phyloP scores from a whole-genome alignment of 2,113 vertebrate species.

The Heteronetta atricapilla region DNA sequence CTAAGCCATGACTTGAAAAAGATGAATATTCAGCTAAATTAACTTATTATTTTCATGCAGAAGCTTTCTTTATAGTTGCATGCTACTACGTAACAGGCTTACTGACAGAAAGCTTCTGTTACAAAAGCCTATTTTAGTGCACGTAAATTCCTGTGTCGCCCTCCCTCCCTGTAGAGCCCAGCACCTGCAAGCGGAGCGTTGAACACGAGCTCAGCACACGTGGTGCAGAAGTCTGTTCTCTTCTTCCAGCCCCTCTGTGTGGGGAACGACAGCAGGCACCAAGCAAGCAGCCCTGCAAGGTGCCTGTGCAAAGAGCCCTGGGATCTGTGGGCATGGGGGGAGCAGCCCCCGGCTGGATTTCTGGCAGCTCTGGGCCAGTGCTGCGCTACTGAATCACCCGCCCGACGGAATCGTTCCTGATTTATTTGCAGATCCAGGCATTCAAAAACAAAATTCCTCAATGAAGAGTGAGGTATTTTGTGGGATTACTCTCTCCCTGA shows the following conservation, averaged over 20 bases:
- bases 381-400: background rate
- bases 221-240: background rate
- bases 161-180: background rate
- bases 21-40: too few species aligned
- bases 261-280: background rate
- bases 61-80: background rate
- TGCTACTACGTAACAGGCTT: fast-evolving
- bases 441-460: conserved; percentile 30
- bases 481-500: conserved; percentile 24
- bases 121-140: background rate
- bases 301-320: background rate
- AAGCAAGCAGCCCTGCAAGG: background rate
- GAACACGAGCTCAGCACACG: background rate
- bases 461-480: conserved; percentile 17
- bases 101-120: background rate
- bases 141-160: background rate
- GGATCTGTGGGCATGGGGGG: background rate
- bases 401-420: background rate
- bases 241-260: background rate
- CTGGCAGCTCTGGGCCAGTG: background rate
- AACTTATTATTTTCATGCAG: background rate
- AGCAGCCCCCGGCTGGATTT: fast-evolving
- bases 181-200: background rate
- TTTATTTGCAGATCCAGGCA: conserved; percentile 9
- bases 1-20: background rate